A percentile compares a stretch with the other conserved stretches of the same genome.
Evolutionary conservation across 2,888 invertebrate species (phyloP).

Genomic region (Blastobasis lacticolella): DNA sequence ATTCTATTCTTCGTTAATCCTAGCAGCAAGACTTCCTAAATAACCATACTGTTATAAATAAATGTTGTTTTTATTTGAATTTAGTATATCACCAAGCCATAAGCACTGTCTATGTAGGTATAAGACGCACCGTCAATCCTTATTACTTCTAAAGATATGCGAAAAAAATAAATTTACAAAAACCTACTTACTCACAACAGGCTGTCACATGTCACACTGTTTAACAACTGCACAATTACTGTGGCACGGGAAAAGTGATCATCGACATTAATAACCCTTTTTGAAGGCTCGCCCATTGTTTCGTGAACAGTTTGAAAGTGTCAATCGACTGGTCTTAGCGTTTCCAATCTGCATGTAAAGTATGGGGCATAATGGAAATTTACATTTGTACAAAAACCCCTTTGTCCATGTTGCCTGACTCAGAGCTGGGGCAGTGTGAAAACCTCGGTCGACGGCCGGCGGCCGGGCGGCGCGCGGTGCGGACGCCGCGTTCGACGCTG

Average conservation of each 20-base stretch:
- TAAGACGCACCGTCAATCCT: constrained; percentile 18
- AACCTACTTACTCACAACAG: constrained; percentile 2
- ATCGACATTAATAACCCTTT: constrained; percentile 40
- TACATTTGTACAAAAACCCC: constrained; percentile 58
- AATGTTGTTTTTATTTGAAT: too few species aligned
- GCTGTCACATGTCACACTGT: constrained; percentile 26
- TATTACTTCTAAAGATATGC: background rate
- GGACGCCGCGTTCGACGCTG: constrained; percentile 27
- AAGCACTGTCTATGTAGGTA: too few species aligned
- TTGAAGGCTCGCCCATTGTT: constrained; percentile 27
- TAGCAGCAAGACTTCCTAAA: too few species aligned
- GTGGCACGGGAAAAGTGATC: constrained; percentile 24
- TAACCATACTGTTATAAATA: too few species aligned
- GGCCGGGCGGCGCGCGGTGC: constrained; percentile 32
- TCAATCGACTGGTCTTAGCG: constrained; percentile 37
- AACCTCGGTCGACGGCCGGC: constrained; percentile 51
- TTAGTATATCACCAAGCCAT: too few species aligned
- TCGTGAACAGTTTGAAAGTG: constrained; percentile 39
- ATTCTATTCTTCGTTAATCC: too few species aligned
- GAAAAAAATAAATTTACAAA: background rate
- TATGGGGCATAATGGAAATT: constrained; percentile 53
- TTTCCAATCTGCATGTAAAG: constrained; percentile 62
- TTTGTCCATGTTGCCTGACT: constrained; percentile 48
- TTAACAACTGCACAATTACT: constrained; percentile 16
- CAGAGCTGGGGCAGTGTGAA: constrained; percentile 43